Evolutionary conservation across 1,140 invertebrate species (phyloP), one percentile per base, ranked within the genome.

Genomic region (Eurosta solidaginis): DNA sequence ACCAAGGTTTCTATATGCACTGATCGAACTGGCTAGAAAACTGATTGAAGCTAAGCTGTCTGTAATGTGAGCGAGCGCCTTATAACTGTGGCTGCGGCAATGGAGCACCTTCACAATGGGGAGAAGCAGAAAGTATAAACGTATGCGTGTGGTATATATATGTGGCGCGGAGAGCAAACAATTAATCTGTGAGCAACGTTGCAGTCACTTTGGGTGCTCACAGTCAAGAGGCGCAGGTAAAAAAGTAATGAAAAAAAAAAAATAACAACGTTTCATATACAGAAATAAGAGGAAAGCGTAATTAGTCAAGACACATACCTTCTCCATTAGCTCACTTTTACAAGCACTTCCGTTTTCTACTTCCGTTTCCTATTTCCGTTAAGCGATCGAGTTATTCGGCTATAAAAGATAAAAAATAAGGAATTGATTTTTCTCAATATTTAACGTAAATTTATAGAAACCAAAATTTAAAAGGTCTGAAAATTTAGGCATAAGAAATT

Each of bases 31-130:
- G 33, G 59, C 59, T 68, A 40, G 59, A 68, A 68, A 33, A 36
- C n/a, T 68, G 59, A n/a, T 20, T 68, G 59, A 33, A 40, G 59
- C 59, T 68, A 42, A 68, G 59, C 59, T 68, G 36, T 36, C 59
- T 68, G 40, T n/a, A n/a, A n/a, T n/a, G n/a, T n/a, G 40, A 17
- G 33, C 59, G 25, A 40, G n/a, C n/a, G 33, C 33, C 59, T 68
- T n/a, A 40, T 17, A 68, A 20, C 33, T n/a, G n/a, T n/a, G n/a
- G n/a, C n/a, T n/a, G n/a, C n/a, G n/a, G n/a, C n/a, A n/a, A n/a
- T n/a, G n/a, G n/a, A n/a, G n/a, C n/a, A n/a, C n/a, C n/a, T n/a
- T n/a, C n/a, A n/a, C n/a, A n/a, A n/a, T n/a, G n/a, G n/a, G n/a
- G 20, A 22, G n/a, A 22, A 52, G 49, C 9, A 49, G 17, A 52